Conservation (phyloP, 2,113 vertebrate genomes). For the Cheilinus undulatus region DNA sequence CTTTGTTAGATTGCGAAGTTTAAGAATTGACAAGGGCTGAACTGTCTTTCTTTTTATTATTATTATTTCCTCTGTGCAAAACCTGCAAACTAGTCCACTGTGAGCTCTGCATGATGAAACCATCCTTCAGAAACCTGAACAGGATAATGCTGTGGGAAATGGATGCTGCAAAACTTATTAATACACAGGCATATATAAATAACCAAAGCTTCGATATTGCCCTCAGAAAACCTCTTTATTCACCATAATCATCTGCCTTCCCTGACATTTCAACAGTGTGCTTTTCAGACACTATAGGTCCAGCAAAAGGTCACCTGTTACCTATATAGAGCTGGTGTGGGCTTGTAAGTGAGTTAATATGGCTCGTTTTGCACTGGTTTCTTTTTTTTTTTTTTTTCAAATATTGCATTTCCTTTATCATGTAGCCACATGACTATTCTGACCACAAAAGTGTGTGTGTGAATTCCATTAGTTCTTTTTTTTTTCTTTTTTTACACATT, state of each 20-base stretch:
- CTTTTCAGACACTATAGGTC: conserved; percentile 24
- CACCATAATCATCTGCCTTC: conserved; percentile 11
- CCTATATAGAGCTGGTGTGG: conserved; percentile 2
- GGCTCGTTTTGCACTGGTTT: neutral
- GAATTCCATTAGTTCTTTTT: neutral
- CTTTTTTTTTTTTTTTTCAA: too few relatives aligned
- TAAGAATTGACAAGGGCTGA: too few relatives aligned
- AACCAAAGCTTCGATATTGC: conserved; percentile 1
- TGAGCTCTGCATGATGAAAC: too few relatives aligned
- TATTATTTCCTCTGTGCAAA: too few relatives aligned
- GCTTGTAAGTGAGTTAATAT: neutral
- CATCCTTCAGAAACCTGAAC: too few relatives aligned
- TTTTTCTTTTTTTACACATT: conserved; percentile 18
- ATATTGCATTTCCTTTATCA: too few relatives aligned
- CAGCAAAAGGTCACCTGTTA: conserved; percentile 44
- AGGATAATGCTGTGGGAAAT: too few relatives aligned
- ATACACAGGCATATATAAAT: conserved; percentile 33
- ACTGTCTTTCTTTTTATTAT: too few relatives aligned
- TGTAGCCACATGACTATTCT: too few relatives aligned
- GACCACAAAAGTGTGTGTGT: neutral
- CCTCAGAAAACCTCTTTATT: conserved; percentile 27
- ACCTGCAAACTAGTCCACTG: too few relatives aligned
- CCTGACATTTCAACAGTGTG: conserved; percentile 56
- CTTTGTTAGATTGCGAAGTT: too few relatives aligned
- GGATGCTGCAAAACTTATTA: too few relatives aligned